A percentile compares a stretch with the other conserved stretches of the same genome.
These are phyloP conservation scores for Pachyrhynchus sulphureomaculatus DNA, from an alignment of 1,140 invertebrate species.

Conservation along the genomic window DNA sequence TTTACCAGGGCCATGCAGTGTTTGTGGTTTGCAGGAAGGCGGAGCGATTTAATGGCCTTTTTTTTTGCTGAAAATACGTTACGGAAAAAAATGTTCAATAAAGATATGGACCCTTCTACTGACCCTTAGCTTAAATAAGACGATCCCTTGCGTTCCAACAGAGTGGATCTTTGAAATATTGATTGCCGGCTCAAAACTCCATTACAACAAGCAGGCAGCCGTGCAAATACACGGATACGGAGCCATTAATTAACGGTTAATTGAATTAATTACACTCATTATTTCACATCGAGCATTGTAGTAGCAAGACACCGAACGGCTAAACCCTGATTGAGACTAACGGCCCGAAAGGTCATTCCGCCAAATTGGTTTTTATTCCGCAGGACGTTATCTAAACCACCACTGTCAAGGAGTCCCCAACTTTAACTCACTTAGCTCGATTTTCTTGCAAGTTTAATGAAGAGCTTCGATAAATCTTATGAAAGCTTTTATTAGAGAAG, in stretches of 20 bases:
- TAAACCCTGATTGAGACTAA: conserved; percentile 49
- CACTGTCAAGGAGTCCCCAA: conserved; percentile 37
- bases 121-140: conserved; percentile 17
- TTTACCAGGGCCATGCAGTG: too few species aligned
- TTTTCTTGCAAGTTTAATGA: conserved; percentile 29
- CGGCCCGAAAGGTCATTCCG: conserved; percentile 43
- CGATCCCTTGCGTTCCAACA: conserved; percentile 16
- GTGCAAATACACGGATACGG: conserved; percentile 51
- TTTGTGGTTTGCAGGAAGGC: too few species aligned
- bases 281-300: conserved; percentile 51
- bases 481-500: too few species aligned
- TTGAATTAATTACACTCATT: conserved; percentile 56
- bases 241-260: conserved; percentile 56
- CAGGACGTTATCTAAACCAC: conserved; percentile 39
- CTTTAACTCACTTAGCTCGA: conserved; percentile 28
- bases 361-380: conserved; percentile 48
- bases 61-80: too few species aligned
- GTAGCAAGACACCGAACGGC: conserved; percentile 41
- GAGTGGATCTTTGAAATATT: conserved; percentile 45
- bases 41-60: too few species aligned
- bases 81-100: background rate
- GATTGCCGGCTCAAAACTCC: conserved; percentile 53
- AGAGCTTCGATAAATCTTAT: conserved; percentile 15
- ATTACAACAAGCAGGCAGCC: conserved; percentile 48
- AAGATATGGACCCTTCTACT: conserved; percentile 5